Conservation (phyloP, 2,797 vertebrate genomes). For the Enteromius paludinosus region DNA sequence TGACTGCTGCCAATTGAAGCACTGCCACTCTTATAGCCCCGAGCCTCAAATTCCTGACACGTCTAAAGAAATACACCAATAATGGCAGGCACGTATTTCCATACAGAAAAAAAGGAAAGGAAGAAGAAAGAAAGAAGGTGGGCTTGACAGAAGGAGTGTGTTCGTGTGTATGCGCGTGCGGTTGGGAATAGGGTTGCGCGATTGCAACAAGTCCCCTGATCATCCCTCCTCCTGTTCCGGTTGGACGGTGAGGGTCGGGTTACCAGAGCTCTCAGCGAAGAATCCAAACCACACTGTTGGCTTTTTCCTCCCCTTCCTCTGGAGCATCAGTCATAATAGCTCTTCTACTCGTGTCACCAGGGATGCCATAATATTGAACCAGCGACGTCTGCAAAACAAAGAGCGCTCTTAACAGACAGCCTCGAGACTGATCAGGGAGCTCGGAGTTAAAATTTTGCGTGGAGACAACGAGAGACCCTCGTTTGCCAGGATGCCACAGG, state of each 20-base stretch:
- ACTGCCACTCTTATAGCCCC: slow-evolving; percentile 67
- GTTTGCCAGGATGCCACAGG: slow-evolving; percentile 38
- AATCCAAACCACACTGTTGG: slow-evolving; percentile 46
- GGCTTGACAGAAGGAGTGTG: slow-evolving; percentile 54
- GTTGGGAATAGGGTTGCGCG: slow-evolving; percentile 36
- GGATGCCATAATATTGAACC: slow-evolving; percentile 42
- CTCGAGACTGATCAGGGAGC: slow-evolving; percentile 22
- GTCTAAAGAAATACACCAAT: slow-evolving; percentile 75
- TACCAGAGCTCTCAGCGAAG: slow-evolving; percentile 43
- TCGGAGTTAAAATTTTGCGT: slow-evolving; percentile 32
- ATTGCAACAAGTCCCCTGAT: slow-evolving; percentile 53
- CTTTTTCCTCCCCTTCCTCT: slow-evolving; percentile 44
- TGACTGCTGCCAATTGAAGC: slow-evolving; percentile 77
- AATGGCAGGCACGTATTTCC: slow-evolving; percentile 70
- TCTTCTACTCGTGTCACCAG: slow-evolving; percentile 35
- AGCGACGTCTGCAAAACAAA: slow-evolving; percentile 43
- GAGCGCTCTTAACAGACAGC: slow-evolving; percentile 21
- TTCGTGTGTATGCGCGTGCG: slow-evolving; percentile 32
- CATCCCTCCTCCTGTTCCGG: slow-evolving; percentile 49
- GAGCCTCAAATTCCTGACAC: slow-evolving; percentile 77
- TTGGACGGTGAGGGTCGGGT: slow-evolving; percentile 46
- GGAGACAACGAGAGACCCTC: slow-evolving; percentile 24
- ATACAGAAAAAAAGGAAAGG: slow-evolving; percentile 67
- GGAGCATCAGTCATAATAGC: slow-evolving; percentile 48
- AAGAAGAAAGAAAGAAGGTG: slow-evolving; percentile 59